Evolutionary conservation across 2,797 vertebrate species (phyloP).

Genomic region (Limosa lapponica): DNA sequence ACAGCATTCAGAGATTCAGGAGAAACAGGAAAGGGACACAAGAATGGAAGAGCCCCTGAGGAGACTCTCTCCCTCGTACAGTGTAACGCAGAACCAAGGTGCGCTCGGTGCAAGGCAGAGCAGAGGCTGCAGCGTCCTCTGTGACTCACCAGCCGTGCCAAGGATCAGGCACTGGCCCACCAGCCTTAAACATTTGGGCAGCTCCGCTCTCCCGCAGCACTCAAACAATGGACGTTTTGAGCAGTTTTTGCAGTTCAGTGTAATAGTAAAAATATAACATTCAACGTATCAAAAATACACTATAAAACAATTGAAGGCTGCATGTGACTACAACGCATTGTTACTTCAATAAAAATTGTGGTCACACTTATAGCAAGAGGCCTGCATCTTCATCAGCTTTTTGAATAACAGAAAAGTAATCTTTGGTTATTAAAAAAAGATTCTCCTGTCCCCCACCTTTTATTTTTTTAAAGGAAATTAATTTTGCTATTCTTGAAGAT

Average conservation of each 20-base stretch:
- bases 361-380: background rate
- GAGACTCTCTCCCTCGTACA: background rate
- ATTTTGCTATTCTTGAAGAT: background rate
- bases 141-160: background rate
- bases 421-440: background rate
- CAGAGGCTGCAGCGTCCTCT: background rate
- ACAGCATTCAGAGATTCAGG: background rate
- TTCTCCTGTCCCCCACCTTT: background rate
- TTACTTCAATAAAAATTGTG: background rate
- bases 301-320: slow-evolving; percentile 12
- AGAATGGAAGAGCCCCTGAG: background rate
- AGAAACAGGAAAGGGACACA: background rate
- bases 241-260: background rate
- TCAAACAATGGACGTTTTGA: background rate
- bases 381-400: background rate
- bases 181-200: too few species aligned
- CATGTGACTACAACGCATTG: background rate
- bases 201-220: background rate
- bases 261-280: slow-evolving; percentile 23
- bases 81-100: background rate
- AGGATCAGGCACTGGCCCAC: accelerated
- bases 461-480: background rate
- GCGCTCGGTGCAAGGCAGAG: background rate
- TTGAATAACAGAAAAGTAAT: background rate
- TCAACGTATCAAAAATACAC: slow-evolving; percentile 16